phyloP scores from a whole-genome alignment of 2,113 vertebrate genomes.

The Mustelus asterias region DNA sequence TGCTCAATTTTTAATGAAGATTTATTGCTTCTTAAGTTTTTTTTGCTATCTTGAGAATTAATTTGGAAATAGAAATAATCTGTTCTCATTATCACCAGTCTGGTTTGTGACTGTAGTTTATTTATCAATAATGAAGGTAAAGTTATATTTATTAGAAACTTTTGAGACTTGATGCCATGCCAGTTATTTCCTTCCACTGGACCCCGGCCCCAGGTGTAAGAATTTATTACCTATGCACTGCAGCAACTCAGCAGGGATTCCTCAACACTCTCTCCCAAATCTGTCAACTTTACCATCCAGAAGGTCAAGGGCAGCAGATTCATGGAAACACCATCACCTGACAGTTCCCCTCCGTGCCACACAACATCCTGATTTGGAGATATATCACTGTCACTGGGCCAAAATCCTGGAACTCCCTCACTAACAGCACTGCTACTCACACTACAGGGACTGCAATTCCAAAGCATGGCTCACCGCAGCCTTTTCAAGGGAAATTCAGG shows the following conservation, averaged over 20 bases:
- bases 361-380: not conserved
- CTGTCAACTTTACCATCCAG: not conserved
- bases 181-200: not conserved
- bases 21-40: conserved; percentile 7
- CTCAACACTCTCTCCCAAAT: not conserved
- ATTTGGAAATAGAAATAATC: conserved; percentile 1
- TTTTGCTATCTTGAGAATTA: conserved; percentile 19
- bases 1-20: conserved; percentile 30
- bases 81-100: conserved; percentile 16
- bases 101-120: not conserved
- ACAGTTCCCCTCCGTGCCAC: not conserved
- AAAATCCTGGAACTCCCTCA: not conserved
- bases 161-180: not conserved
- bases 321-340: not conserved
- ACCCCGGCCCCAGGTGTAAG: not conserved
- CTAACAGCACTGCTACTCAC: not conserved
- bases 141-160: not conserved
- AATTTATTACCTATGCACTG: not conserved
- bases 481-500: not conserved
- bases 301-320: not conserved
- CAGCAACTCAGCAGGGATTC: not conserved
- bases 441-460: not conserved
- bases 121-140: not conserved
- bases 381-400: not conserved
- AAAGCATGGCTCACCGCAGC: not conserved